A percentile compares a stretch with the other conserved stretches of the same genome.
These are phyloP conservation scores for Ciconia boyciana DNA, from an alignment of 2,113 vertebrate species.

Conservation along the genomic window DNA sequence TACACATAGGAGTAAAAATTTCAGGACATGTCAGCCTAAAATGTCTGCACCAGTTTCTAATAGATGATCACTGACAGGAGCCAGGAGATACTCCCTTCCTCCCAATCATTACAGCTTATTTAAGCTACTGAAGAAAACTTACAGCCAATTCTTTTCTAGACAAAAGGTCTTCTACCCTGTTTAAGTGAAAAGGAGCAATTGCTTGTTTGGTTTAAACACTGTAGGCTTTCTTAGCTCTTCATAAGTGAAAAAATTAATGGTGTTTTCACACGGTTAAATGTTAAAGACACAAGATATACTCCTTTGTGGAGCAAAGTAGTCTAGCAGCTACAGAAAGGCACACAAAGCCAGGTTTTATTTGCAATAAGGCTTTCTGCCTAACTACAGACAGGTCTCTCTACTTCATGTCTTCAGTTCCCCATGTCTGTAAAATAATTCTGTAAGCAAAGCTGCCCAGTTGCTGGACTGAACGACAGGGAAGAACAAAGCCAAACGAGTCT, in stretches of 20 bases:
- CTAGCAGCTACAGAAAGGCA: neutral
- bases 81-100: neutral
- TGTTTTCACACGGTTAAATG: neutral
- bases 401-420: neutral
- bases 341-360: neutral
- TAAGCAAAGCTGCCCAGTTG: neutral
- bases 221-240: neutral
- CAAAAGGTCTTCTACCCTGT: neutral
- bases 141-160: neutral
- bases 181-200: neutral
- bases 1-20: neutral
- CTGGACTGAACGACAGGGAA: too few relatives aligned
- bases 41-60: neutral
- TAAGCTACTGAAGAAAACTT: neutral
- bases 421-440: neutral
- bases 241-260: neutral
- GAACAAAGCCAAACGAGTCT: neutral
- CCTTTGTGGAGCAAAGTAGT: neutral
- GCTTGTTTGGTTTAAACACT: neutral
- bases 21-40: neutral
- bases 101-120: neutral
- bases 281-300: fast-evolving
- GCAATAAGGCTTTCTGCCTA: neutral
- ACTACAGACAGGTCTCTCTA: too few relatives aligned
- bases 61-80: neutral